Conservation (phyloP, 1,140 invertebrate species). For the Cydia fagiglandana region DNA sequence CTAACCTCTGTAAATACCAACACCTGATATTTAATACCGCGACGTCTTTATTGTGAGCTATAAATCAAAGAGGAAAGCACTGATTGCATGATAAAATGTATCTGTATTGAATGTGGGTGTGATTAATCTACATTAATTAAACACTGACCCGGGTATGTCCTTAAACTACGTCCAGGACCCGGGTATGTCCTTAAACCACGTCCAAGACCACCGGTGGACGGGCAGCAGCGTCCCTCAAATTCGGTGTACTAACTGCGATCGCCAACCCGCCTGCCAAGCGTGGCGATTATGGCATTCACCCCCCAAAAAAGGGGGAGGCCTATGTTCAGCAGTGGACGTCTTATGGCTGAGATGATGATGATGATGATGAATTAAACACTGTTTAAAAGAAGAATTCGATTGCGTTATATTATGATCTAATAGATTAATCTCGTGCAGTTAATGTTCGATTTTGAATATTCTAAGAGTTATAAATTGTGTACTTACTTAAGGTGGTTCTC, state of each 20-base stretch:
- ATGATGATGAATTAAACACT: conserved; percentile 10
- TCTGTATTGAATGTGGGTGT: conserved; percentile 26
- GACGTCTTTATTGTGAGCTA: conserved; percentile 43
- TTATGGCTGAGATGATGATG: too few species aligned
- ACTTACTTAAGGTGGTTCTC: too few species aligned
- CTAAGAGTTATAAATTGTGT: not conserved
- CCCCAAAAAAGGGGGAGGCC: too few species aligned
- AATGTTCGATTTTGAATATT: not conserved
- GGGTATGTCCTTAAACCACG: too few species aligned
- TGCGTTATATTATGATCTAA: conserved; percentile 31
- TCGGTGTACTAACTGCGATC: too few species aligned
- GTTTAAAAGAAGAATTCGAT: conserved; percentile 13
- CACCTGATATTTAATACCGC: conserved; percentile 46
- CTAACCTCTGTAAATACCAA: conserved; percentile 29
- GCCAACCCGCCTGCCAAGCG: too few species aligned
- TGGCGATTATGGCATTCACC: too few species aligned
- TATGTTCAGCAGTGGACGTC: too few species aligned
- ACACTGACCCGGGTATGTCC: too few species aligned
- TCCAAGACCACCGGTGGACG: too few species aligned
- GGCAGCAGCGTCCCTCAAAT: too few species aligned
- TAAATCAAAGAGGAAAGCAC: conserved; percentile 43
- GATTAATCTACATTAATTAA: conserved; percentile 28
- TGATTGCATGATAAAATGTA: conserved; percentile 43
- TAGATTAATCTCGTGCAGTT: conserved; percentile 9
- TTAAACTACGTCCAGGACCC: too few species aligned